Percentiles rank a stretch among this genome's conserved stretches.
phyloP scores from a whole-genome alignment of 1,140 invertebrate genomes.

The Drosophila funebris region DNA sequence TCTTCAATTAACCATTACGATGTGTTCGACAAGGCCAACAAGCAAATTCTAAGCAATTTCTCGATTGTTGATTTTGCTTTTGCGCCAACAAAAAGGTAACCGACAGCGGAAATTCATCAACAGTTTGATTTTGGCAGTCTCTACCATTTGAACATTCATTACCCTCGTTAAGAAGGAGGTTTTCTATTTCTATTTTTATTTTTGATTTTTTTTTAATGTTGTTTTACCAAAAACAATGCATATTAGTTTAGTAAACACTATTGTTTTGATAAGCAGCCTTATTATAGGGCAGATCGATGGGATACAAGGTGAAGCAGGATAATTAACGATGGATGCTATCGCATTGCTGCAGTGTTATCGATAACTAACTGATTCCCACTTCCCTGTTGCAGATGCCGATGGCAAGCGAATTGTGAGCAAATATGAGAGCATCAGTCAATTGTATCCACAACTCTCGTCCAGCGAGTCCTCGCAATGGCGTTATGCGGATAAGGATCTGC shows the following conservation, averaged over 20 bases:
- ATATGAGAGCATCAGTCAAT: slow-evolving; percentile 63
- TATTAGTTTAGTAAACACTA: slow-evolving; percentile 44
- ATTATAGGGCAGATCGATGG: slow-evolving; percentile 66
- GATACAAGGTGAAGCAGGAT: slow-evolving; percentile 59
- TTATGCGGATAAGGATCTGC: slow-evolving; percentile 54
- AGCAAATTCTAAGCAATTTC: slow-evolving; percentile 44
- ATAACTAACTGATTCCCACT: slow-evolving; percentile 1
- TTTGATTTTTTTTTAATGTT: neutral
- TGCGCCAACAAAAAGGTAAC: slow-evolving; percentile 70
- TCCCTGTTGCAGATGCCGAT: slow-evolving; percentile 48
- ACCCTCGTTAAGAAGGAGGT: neutral
- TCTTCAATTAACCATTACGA: slow-evolving; percentile 74
- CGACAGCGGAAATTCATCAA: slow-evolving; percentile 46
- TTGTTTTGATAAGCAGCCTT: slow-evolving; percentile 45
- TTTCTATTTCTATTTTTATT: neutral
- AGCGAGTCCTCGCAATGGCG: slow-evolving; percentile 68
- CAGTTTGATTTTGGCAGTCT: slow-evolving; percentile 57
- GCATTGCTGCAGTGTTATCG: neutral
- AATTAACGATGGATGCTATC: neutral
- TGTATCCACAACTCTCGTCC: slow-evolving; percentile 61
- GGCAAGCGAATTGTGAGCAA: slow-evolving; percentile 70
- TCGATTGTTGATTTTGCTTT: slow-evolving; percentile 23
- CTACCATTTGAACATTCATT: slow-evolving; percentile 31
- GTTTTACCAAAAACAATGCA: slow-evolving; percentile 36
- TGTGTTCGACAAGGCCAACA: slow-evolving; percentile 52